Conservation (phyloP, 2,888 invertebrate species). For the Uloborus plumipes region DNA sequence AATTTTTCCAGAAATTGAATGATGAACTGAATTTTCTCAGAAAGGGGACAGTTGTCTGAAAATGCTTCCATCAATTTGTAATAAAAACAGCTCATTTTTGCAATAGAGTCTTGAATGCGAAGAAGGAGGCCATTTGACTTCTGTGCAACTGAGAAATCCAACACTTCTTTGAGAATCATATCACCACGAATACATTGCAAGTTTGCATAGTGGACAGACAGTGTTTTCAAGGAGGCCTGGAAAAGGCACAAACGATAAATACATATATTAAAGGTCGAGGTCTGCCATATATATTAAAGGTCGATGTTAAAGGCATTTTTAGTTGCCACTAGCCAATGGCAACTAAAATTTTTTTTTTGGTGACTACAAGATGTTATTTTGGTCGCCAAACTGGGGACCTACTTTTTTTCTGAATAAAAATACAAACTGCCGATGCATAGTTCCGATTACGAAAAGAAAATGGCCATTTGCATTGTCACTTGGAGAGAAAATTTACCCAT, state of each 20-base stretch:
- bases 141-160: conserved; percentile 7
- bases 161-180: conserved; percentile 9
- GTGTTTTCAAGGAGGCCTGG: background rate
- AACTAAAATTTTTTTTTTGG: too few relatives aligned
- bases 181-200: conserved; percentile 5
- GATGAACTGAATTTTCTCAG: conserved; percentile 1
- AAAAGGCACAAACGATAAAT: too few relatives aligned
- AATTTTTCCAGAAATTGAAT: conserved; percentile 1
- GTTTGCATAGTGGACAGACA: conserved; percentile 19
- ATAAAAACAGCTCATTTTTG: conserved; percentile 13
- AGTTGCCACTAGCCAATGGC: too few relatives aligned
- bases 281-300: too few relatives aligned
- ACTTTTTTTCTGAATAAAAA: too few relatives aligned
- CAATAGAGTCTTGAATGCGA: background rate
- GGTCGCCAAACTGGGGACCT: too few relatives aligned
- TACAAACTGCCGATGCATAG: too few relatives aligned
- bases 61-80: conserved; percentile 13
- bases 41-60: background rate
- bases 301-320: too few relatives aligned
- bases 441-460: too few relatives aligned
- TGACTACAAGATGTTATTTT: too few relatives aligned
- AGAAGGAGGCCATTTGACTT: background rate
- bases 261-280: conserved; percentile 1
- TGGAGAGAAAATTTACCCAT: too few relatives aligned
- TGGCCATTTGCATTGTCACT: too few relatives aligned